Evolutionary conservation across 2,888 invertebrate genomes (phyloP), one percentile per base, ranked within the genome.

Genomic region (Scaptomyza parva): DNA sequence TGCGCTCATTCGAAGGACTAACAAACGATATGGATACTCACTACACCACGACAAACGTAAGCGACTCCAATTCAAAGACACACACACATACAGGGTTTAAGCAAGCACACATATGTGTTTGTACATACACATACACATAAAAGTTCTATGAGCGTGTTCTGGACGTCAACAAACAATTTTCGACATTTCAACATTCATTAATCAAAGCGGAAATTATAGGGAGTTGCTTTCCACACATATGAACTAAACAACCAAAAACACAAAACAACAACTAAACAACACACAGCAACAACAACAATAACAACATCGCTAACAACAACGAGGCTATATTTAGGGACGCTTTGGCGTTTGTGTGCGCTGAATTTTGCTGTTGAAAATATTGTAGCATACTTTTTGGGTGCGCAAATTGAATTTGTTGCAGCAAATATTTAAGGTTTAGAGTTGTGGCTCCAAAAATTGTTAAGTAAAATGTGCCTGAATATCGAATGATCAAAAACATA

Each of bases 181-280:
- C 80, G 73, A 76, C 78, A 79, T 85, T 89, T 84, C 80, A 84
- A 82, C 76, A 80, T 87, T 88, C 89, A 88, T 88, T 88, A 88
- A 80, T 88, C 86, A 89, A 86, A 86, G 72, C 78, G 78, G 80
- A 88, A 84, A 86, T 88, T 88, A 84, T 84, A 72, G 70, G 69
- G 76, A 74, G 75, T 63, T 61, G 52, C 60, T 50, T 48, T 37
- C 51, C 53, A 58, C 66, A 67, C 57, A 67, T 43, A 52, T 65
- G 66, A 44, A 51, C 52, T 55, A 53, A 61, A 48, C 47, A 74
- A 60, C 37, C 55, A 47, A 51, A 48, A 50, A 60, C 66, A 66
- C 52, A 54, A 17, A 37, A 37, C 37, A 37, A 37, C 30, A 33
- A n/a, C n/a, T n/a, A n/a, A n/a, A n/a, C n/a, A n/a, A n/a, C n/a